Conservation (phyloP, 2,113 vertebrate genomes). For the Oncorhynchus clarkii region DNA sequence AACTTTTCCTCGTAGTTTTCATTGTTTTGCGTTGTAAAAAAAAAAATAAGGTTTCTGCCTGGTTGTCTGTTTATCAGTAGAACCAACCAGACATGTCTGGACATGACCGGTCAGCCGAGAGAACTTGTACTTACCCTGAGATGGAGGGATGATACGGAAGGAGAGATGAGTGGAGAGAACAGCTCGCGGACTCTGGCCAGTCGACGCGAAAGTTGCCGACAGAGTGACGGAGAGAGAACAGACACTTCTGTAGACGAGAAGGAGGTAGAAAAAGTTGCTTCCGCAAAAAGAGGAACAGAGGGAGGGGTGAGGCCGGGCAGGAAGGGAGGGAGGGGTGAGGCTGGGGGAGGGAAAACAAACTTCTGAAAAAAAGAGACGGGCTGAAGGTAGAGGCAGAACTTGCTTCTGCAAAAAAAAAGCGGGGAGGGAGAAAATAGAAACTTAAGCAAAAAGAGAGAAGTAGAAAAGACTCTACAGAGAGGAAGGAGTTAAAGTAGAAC, state of each 20-base stretch:
- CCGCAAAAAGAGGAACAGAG: not conserved
- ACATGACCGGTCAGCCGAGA: slow-evolving; percentile 54
- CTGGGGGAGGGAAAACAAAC: not conserved
- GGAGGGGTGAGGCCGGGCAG: not conserved
- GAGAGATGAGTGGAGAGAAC: slow-evolving; percentile 19
- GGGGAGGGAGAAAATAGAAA: slow-evolving; percentile 35
- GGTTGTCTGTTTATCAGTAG: not conserved
- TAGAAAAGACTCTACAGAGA: slow-evolving; percentile 44
- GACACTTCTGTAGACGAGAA: not conserved
- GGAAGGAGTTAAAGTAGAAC: not conserved
- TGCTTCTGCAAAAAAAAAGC: slow-evolving; percentile 44
- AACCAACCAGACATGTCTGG: slow-evolving; percentile 23
- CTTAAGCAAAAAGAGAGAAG: slow-evolving; percentile 54
- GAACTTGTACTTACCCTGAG: slow-evolving; percentile 70
- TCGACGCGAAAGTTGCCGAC: slow-evolving; percentile 82
- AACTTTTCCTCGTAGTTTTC: no score
- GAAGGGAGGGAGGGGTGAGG: not conserved
- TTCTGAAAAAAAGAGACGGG: slow-evolving; percentile 8
- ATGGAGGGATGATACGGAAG: slow-evolving; percentile 26
- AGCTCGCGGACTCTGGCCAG: slow-evolving; percentile 89
- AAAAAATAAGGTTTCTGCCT: not conserved
- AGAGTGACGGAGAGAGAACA: slow-evolving; percentile 62
- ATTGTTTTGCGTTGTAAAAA: no score
- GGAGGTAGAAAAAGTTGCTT: not conserved
- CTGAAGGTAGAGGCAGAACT: slow-evolving; percentile 20